Evolutionary conservation across 2,888 invertebrate species (phyloP).

Genomic region (Melanargia galathea): DNA sequence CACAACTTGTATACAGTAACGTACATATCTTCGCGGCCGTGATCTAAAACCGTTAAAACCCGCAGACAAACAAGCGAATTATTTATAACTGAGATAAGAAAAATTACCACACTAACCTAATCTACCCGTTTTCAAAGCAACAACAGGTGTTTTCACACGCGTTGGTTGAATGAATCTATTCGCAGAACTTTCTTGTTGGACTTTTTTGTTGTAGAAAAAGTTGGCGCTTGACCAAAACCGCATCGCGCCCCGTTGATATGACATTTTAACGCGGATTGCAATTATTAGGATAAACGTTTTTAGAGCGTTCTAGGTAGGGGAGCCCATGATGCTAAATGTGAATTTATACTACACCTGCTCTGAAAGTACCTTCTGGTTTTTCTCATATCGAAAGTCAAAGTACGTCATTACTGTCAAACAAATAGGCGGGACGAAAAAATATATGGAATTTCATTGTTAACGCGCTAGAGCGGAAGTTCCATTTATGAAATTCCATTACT

Average conservation of each 20-base stretch:
- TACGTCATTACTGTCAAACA: no score
- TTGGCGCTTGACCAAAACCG: not conserved
- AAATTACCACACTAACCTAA: slow-evolving; percentile 22
- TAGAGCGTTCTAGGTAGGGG: not conserved
- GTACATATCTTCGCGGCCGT: slow-evolving; percentile 36
- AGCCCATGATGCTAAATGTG: no score
- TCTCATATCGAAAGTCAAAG: no score
- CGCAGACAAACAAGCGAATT: slow-evolving; percentile 38
- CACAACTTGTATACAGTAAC: slow-evolving; percentile 19
- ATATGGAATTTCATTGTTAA: no score
- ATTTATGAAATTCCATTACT: no score
- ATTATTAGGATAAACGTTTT: not conserved
- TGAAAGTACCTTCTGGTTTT: no score
- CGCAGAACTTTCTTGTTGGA: not conserved
- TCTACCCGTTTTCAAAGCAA: slow-evolving; percentile 17
- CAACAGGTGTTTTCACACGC: slow-evolving; percentile 26
- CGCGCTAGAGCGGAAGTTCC: no score
- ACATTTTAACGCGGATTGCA: not conserved
- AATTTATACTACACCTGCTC: no score
- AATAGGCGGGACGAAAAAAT: no score
- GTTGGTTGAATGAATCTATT: slow-evolving; percentile 10
- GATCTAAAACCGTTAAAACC: slow-evolving; percentile 41
- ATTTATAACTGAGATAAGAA: slow-evolving; percentile 43
- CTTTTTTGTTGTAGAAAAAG: not conserved
- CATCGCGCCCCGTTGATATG: not conserved